Conservation (phyloP, 2,888 invertebrate species). For the Campaea margaritaria region DNA sequence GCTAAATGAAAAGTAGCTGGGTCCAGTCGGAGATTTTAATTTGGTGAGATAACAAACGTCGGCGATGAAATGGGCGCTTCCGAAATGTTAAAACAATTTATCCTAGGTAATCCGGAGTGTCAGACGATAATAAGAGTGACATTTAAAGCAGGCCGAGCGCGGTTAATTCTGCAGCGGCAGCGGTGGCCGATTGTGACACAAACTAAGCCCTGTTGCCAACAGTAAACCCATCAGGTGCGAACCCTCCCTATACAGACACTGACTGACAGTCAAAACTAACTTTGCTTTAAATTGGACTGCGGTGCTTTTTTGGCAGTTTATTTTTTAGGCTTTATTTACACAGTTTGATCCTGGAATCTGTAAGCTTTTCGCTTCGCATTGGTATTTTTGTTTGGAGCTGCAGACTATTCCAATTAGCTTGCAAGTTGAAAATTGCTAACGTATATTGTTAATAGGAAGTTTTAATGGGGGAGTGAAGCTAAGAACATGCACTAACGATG, state of each 20-base stretch:
- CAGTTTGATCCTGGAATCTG: constrained; percentile 27
- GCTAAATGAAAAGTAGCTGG: constrained; percentile 53
- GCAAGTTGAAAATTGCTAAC: constrained; percentile 10
- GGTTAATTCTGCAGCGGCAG: constrained; percentile 80
- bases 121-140: constrained; percentile 85
- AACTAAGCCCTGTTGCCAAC: constrained; percentile 79
- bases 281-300: constrained; percentile 43
- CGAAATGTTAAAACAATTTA: constrained; percentile 83
- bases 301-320: constrained; percentile 39
- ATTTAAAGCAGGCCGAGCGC: constrained; percentile 75
- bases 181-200: constrained; percentile 78
- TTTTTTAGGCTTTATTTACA: constrained; percentile 35
- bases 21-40: constrained; percentile 61
- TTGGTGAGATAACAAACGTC: constrained; percentile 74
- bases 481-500: constrained; percentile 42
- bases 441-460: constrained; percentile 11
- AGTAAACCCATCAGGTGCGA: constrained; percentile 80
- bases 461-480: constrained; percentile 19
- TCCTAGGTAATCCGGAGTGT: constrained; percentile 82
- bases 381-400: constrained; percentile 16
- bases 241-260: constrained; percentile 49
- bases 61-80: constrained; percentile 69
- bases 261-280: constrained; percentile 49
- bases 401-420: constrained; percentile 21
- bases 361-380: constrained; percentile 25